phyloP scores from a whole-genome alignment of 2,888 invertebrate species.

The Microplitis deprimator region DNA sequence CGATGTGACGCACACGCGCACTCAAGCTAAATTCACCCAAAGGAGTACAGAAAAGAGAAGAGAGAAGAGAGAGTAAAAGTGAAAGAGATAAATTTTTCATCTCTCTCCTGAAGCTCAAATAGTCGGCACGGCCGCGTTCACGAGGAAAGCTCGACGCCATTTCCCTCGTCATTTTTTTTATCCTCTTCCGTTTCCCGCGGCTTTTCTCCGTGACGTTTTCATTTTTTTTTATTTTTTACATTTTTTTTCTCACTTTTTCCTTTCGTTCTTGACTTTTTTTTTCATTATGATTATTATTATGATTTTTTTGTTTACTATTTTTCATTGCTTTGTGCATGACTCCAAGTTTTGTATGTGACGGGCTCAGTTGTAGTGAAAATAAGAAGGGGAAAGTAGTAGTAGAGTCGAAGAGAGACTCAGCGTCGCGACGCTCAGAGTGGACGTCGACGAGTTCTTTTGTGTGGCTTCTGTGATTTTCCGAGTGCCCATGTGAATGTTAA shows the following conservation, averaged over 20 bases:
- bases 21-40: conserved; percentile 20
- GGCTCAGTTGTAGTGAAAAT: conserved; percentile 18
- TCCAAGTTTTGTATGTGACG: conserved; percentile 21
- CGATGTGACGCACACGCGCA: conserved; percentile 41
- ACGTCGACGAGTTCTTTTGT: conserved; percentile 31
- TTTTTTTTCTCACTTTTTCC: not conserved
- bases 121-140: conserved; percentile 47
- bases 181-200: conserved; percentile 15
- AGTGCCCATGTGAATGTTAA: conserved; percentile 26
- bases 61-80: conserved; percentile 30
- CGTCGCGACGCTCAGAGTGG: conserved; percentile 36
- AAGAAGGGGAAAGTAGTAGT: conserved; percentile 8
- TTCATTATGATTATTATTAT: conserved; percentile 8
- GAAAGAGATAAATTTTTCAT: conserved; percentile 33
- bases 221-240: conserved; percentile 3
- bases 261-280: conserved; percentile 15
- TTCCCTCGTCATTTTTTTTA: conserved; percentile 24
- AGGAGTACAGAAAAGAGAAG: conserved; percentile 26
- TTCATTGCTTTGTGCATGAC: conserved; percentile 13
- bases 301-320: conserved; percentile 14
- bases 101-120: conserved; percentile 32
- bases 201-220: conserved; percentile 11
- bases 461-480: conserved; percentile 38
- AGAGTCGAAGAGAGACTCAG: conserved; percentile 31
- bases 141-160: conserved; percentile 48